Evolutionary conservation across 2,797 vertebrate genomes (phyloP).

Genomic region (Carduelis carduelis): DNA sequence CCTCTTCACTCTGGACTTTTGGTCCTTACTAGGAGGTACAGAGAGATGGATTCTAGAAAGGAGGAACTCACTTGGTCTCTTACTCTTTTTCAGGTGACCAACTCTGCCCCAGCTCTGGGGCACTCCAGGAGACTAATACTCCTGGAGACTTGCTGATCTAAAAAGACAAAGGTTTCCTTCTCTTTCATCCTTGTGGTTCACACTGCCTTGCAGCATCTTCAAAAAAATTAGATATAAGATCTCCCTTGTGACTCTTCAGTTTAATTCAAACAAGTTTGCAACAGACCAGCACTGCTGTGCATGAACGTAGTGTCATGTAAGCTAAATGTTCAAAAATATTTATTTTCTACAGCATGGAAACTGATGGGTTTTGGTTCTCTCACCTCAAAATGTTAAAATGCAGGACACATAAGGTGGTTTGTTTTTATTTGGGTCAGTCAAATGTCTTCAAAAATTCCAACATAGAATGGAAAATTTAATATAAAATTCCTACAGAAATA

Average conservation of each 20-base stretch:
- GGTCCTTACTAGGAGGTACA: background rate
- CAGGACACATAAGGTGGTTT: background rate
- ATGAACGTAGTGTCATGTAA: background rate
- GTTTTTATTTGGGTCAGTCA: background rate
- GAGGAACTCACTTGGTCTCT: background rate
- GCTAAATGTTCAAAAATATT: background rate
- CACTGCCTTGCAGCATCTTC: background rate
- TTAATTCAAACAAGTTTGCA: background rate
- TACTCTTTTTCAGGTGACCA: background rate
- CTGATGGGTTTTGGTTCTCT: background rate
- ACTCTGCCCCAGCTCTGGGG: rapidly evolving
- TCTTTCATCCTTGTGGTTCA: background rate
- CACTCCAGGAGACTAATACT: background rate
- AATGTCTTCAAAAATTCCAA: background rate
- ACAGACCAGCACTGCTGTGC: background rate
- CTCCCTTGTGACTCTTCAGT: background rate
- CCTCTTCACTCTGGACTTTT: background rate
- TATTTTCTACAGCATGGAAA: background rate
- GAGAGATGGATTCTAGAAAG: background rate
- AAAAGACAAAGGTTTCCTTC: background rate
- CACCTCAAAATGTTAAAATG: background rate
- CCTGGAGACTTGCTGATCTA: background rate
- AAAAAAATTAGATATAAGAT: background rate
- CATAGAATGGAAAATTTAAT: background rate
- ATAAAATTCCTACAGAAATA: background rate